Conservation (phyloP, 2,113 vertebrate genomes). For the Anas platyrhynchos region DNA sequence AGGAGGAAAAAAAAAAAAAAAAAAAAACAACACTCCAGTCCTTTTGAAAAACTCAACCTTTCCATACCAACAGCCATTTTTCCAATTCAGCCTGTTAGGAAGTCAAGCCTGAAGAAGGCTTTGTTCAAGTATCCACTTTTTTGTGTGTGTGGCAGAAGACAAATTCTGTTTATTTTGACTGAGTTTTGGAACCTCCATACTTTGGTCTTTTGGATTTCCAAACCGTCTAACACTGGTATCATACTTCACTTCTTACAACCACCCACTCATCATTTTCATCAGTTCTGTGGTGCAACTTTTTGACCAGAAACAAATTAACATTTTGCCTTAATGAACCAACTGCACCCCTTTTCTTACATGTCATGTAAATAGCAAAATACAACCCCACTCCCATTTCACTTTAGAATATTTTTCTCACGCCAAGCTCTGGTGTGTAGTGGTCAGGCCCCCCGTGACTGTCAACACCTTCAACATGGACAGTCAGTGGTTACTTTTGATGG, state of each 20-base stretch:
- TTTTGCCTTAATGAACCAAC: not conserved
- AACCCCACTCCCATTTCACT: not conserved
- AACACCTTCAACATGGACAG: not conserved
- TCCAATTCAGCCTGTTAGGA: not conserved
- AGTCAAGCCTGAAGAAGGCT: not conserved
- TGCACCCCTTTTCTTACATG: not conserved
- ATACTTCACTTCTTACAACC: not conserved
- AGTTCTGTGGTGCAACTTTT: not conserved
- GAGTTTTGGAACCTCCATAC: not conserved
- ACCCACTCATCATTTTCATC: not conserved
- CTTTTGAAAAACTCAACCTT: not conserved
- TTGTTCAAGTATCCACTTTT: not conserved
- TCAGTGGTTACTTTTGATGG: not conserved
- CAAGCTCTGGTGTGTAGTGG: not conserved
- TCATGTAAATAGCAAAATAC: not conserved
- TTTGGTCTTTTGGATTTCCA: not conserved
- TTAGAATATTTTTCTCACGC: not conserved
- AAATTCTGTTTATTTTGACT: not conserved
- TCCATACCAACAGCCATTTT: slow-evolving; percentile 10
- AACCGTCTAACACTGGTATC: not conserved
- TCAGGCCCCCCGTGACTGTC: not conserved
- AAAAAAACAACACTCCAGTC: not conserved
- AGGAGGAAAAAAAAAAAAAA: slow-evolving; percentile 3
- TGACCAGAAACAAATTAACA: not conserved
- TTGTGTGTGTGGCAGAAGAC: not conserved